phyloP scores from a whole-genome alignment of 2,797 vertebrate genomes.

The Artibeus jamaicensis region DNA sequence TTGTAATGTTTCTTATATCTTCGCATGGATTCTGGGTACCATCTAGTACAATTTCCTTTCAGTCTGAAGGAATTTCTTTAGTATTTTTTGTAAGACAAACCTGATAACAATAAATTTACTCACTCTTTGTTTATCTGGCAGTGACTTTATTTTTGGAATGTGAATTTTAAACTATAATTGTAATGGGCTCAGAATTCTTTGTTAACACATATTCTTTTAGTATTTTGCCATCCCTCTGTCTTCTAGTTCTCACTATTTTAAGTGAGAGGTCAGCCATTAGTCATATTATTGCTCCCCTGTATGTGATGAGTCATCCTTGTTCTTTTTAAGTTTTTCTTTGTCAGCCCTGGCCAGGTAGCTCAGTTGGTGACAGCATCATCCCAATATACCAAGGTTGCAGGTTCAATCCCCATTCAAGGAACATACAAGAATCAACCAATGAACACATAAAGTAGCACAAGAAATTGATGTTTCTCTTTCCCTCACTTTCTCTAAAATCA shows the following conservation, averaged over 20 bases:
- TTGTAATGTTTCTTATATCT: neutral
- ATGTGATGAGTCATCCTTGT: neutral
- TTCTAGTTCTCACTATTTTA: neutral
- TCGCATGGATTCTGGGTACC: neutral
- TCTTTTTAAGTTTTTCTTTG: neutral
- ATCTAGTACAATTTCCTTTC: neutral
- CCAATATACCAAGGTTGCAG: neutral
- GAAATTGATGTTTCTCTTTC: neutral
- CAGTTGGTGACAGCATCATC: neutral
- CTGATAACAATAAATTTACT: neutral
- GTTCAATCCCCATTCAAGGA: neutral
- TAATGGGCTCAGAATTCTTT: neutral
- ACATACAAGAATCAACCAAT: neutral
- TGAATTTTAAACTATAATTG: neutral
- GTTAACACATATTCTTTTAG: neutral
- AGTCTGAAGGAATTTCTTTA: neutral
- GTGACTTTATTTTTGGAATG: neutral
- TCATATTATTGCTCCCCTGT: neutral
- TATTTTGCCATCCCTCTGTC: neutral
- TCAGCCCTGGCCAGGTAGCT: neutral
- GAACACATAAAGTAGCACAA: neutral
- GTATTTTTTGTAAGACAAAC: neutral
- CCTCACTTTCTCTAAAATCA: too few species aligned
- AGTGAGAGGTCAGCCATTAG: neutral
- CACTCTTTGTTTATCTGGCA: neutral